Conservation (phyloP, 2,797 vertebrate genomes). For the Brachyalestes nurse region DNA sequence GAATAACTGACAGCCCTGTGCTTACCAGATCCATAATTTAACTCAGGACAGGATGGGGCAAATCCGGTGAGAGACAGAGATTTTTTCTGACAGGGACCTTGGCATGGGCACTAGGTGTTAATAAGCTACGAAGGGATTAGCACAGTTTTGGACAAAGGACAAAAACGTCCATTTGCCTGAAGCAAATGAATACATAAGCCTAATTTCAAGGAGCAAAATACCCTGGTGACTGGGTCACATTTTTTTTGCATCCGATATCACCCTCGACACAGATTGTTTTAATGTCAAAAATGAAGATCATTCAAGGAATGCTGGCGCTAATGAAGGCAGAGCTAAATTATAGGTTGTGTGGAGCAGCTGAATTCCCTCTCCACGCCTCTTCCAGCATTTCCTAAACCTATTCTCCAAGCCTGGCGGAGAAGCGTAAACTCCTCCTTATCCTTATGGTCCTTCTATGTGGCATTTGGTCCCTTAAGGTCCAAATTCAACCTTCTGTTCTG, state of each 20-base stretch:
- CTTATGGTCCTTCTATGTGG: not conserved
- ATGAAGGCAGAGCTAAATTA: slow-evolving; percentile 67
- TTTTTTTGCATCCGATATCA: not conserved
- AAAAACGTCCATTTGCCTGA: slow-evolving; percentile 8
- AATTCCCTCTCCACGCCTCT: not conserved
- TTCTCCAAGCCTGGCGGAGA: not conserved
- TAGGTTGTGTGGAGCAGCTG: slow-evolving; percentile 52
- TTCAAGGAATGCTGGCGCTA: slow-evolving; percentile 70
- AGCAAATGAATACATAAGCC: slow-evolving; percentile 35
- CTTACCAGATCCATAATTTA: slow-evolving; percentile 76
- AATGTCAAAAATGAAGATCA: slow-evolving; percentile 69
- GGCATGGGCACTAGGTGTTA: slow-evolving; percentile 59
- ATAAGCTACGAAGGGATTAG: slow-evolving; percentile 63
- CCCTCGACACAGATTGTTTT: slow-evolving; percentile 55
- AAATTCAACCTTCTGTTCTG: not conserved
- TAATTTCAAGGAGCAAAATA: slow-evolving; percentile 14
- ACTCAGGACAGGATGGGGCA: slow-evolving; percentile 69
- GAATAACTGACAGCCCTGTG: slow-evolving; percentile 68
- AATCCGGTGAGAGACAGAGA: slow-evolving; percentile 43
- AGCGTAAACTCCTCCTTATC: not conserved
- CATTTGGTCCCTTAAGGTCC: not conserved
- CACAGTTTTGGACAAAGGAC: slow-evolving; percentile 29
- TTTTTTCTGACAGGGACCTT: slow-evolving; percentile 58
- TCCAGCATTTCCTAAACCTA: not conserved
- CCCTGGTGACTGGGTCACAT: not conserved